These are phyloP conservation scores for Stichodactyla mertensii DNA, from an alignment of 64 coral and sea anemone genomes.

Conservation along the genomic window DNA sequence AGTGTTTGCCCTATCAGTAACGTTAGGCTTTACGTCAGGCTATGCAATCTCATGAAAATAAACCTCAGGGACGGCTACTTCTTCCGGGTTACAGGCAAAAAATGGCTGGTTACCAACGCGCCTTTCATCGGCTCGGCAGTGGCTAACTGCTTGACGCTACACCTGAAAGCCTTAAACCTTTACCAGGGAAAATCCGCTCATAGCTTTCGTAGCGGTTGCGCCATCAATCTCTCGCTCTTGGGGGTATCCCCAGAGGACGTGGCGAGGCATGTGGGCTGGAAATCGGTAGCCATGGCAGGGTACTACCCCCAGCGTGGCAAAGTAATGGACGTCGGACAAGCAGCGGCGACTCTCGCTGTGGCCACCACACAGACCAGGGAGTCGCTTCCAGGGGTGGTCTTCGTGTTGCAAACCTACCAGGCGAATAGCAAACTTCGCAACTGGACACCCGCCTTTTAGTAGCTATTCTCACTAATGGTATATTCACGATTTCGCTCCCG, in stretches of 20 bases:
- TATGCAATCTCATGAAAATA: not conserved
- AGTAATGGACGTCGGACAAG: not conserved
- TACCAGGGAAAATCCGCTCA: not conserved
- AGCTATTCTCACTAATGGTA: too few species aligned
- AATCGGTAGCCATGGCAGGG: not conserved
- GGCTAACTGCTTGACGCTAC: not conserved
- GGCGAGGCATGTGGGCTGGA: slow-evolving; percentile 18
- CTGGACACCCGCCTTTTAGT: too few species aligned
- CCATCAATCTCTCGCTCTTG: not conserved
- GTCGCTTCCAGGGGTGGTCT: too few species aligned
- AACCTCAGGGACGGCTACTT: slow-evolving; percentile 23
- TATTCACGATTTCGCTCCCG: too few species aligned
- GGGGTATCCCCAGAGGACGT: slow-evolving; percentile 3
- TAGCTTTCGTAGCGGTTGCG: not conserved
- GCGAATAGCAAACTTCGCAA: too few species aligned
- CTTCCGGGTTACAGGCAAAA: slow-evolving; percentile 18
- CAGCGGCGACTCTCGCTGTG: too few species aligned
- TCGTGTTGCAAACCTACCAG: too few species aligned
- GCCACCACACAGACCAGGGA: too few species aligned
- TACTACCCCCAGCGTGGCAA: not conserved
- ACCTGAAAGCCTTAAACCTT: not conserved
- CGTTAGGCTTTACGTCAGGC: not conserved
- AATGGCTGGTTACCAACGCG: not conserved
- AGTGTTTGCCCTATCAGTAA: not conserved
- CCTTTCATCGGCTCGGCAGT: slow-evolving; percentile 24